Evolutionary conservation across 2,888 invertebrate species (phyloP), one percentile per base, ranked within the genome.

Genomic region (Belgica antarctica): DNA sequence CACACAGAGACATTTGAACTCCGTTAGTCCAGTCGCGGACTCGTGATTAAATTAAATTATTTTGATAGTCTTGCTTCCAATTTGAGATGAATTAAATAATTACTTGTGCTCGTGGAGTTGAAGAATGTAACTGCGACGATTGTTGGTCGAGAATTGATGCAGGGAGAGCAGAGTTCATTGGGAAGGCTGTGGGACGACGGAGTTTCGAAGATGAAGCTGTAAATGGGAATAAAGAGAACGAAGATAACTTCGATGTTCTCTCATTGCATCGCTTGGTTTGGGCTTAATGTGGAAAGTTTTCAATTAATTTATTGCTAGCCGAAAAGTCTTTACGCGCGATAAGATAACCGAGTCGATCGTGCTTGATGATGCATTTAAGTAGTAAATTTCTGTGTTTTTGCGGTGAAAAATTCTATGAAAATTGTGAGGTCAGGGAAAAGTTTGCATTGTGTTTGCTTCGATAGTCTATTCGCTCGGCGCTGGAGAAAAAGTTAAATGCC

Each of bases 41-140:
- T 25, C 27, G 24, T 36, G 41, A 62, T 65, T 65, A 46, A 65
- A 47, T 65, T 65, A 65, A 65, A 65, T 65, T 65, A 62, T 62
- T 62, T 36, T 36, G 62, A 62, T 22, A 36, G 22, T 41, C n/a
- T 12, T 25, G 1, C n/a, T 24, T 24, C 27, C 10, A 52, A 17
- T 57, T 68, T 8, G 24, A 63, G 19, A 57, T 68, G 22, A 68
- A 68, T 68, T 68, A 57, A 57, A 68, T 68, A 68, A 68, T 68
- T 68, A 57, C 65, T 47, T 22, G 7, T 22, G 22, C 2, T 52
- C 22, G 15, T n/a, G 15, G 10, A 46, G 17, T 15, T 46, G 46
- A 17, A 4, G 17, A 22, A 57, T 15, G 57, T 4, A 5, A 57
- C 17, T 57, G 22, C 57, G 17, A 22, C 5, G 24, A 22, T 22